Conservation (phyloP, 2,888 invertebrate species). For the Drosophila mercatorum region DNA sequence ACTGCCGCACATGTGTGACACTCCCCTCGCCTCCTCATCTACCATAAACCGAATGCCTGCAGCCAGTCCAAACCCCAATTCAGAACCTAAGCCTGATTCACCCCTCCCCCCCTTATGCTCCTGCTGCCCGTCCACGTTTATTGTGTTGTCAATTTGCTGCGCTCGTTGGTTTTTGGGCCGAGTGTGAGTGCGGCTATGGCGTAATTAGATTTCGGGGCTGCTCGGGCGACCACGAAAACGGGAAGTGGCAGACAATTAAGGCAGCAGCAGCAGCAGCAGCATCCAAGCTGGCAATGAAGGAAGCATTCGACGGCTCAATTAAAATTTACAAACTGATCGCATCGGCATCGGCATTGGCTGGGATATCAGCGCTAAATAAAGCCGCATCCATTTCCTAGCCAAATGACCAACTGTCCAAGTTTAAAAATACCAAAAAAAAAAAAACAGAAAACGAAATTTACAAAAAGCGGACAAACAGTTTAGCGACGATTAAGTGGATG, state of each 20-base stretch:
- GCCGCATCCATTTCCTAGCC: constrained; percentile 62
- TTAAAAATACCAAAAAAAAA: constrained; percentile 29
- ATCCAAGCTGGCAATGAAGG: constrained; percentile 55
- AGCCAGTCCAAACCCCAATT: constrained; percentile 2
- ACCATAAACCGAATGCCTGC: constrained; percentile 41
- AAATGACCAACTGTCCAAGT: constrained; percentile 77
- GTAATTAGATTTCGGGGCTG: constrained; percentile 59
- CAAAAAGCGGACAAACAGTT: constrained; percentile 15
- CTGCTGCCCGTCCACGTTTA: constrained; percentile 46
- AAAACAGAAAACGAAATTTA: background rate
- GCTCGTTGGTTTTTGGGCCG: constrained; percentile 60
- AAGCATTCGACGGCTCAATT: constrained; percentile 69
- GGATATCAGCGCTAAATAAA: constrained; percentile 37
- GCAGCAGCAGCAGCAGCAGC: constrained; percentile 32
- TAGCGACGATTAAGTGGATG: constrained; percentile 14
- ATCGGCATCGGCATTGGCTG: constrained; percentile 40
- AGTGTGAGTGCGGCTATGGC: constrained; percentile 27
- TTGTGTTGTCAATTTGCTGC: constrained; percentile 76
- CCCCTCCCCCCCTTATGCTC: background rate
- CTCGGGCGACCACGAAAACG: constrained; percentile 65
- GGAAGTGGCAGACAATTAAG: constrained; percentile 76
- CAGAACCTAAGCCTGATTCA: background rate
- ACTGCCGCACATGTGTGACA: constrained; percentile 76
- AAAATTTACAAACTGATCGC: constrained; percentile 63
- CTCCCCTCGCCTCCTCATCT: constrained; percentile 18